Conservation (phyloP, 2,113 vertebrate species). For the Spilogale gracilis region DNA sequence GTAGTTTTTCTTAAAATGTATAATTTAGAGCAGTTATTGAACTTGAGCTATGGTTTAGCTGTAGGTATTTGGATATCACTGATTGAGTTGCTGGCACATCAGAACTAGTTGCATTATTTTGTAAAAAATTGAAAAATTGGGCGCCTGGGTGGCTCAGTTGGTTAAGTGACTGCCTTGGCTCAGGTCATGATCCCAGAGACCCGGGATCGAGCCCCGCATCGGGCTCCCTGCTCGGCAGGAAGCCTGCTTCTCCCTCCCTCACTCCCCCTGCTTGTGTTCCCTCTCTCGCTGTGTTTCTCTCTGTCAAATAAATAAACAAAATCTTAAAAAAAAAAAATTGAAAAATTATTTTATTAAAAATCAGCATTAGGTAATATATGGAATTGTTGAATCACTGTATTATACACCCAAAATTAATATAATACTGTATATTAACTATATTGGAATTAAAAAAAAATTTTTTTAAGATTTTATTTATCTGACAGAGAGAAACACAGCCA, state of each 20-base stretch:
- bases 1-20: conserved; percentile 1
- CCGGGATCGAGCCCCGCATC: too few species aligned
- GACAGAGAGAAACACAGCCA: too few species aligned
- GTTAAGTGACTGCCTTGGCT: too few species aligned
- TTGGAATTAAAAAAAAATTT: not conserved
- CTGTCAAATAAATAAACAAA: too few species aligned
- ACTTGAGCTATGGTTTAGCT: not conserved
- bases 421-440: not conserved
- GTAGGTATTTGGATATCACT: not conserved
- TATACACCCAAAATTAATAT: not conserved
- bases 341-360: not conserved
- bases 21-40: conserved; percentile 6
- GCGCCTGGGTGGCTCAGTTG: too few species aligned
- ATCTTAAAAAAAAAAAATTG: not conserved
- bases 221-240: too few species aligned
- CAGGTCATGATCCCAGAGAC: too few species aligned
- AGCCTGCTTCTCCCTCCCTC: too few species aligned
- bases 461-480: too few species aligned
- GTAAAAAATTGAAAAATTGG: not conserved
- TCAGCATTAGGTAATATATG: not conserved
- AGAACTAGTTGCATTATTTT: conserved; percentile 20
- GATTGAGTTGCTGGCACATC: conserved; percentile 30
- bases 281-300: too few species aligned
- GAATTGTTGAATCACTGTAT: not conserved
- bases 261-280: too few species aligned